These are phyloP conservation scores for Drosophila subpulchrella DNA, from an alignment of 1,140 invertebrate species.

Conservation along the genomic window DNA sequence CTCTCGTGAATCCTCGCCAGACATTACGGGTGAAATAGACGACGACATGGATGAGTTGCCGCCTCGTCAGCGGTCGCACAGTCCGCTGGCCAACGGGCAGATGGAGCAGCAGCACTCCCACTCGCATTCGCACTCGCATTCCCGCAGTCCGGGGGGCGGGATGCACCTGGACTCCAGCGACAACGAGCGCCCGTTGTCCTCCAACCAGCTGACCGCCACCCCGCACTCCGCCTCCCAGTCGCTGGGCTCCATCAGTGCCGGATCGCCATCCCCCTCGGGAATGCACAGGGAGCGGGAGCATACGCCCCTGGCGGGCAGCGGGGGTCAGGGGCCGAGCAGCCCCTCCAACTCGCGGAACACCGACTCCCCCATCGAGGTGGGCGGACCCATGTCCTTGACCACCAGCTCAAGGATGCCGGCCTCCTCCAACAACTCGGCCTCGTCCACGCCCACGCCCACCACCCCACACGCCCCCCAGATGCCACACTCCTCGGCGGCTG, in stretches of 20 bases:
- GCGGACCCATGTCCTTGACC: slow-evolving; percentile 83
- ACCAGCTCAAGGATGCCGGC: slow-evolving; percentile 59
- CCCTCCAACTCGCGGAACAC: slow-evolving; percentile 79
- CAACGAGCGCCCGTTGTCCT: slow-evolving; percentile 80
- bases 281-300: slow-evolving; percentile 67
- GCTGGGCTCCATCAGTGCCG: slow-evolving; percentile 82
- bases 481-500: slow-evolving; percentile 61
- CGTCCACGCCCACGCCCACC: slow-evolving; percentile 69
- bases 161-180: slow-evolving; percentile 76
- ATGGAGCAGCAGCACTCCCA: slow-evolving; percentile 58
- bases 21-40: slow-evolving; percentile 83
- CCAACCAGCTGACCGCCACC: slow-evolving; percentile 74
- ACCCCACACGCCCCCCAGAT: slow-evolving; percentile 64
- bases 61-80: slow-evolving; percentile 73
- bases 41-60: slow-evolving; percentile 78
- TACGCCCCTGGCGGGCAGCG: slow-evolving; percentile 54
- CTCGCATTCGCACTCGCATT: slow-evolving; percentile 41
- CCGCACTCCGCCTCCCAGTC: slow-evolving; percentile 81
- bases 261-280: slow-evolving; percentile 78
- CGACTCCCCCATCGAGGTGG: slow-evolving; percentile 84
- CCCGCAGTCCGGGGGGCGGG: slow-evolving; percentile 66
- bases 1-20: slow-evolving; percentile 83
- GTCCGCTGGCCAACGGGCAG: slow-evolving; percentile 63
- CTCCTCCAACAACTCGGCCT: slow-evolving; percentile 69
- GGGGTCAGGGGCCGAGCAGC: slow-evolving; percentile 50